Evolutionary conservation across 1,140 invertebrate species (phyloP).

Genomic region (Heliconius nattereri): DNA sequence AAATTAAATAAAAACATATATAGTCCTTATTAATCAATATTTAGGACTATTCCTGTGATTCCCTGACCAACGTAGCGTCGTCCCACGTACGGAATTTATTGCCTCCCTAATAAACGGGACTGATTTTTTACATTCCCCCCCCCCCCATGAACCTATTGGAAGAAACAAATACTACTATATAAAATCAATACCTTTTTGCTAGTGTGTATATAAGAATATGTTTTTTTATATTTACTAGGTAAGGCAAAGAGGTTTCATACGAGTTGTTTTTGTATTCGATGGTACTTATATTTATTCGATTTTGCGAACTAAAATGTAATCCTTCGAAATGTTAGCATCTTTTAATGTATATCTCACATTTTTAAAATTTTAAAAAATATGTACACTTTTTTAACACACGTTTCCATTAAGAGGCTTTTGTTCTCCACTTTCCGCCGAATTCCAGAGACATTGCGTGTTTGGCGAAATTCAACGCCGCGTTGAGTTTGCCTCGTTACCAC

Average conservation of each 20-base stretch:
- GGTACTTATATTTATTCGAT: not conserved
- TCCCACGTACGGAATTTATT: slow-evolving; percentile 13
- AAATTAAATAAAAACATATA: not conserved
- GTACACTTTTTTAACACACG: too few relatives aligned
- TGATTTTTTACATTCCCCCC: not conserved
- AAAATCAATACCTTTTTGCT: not conserved
- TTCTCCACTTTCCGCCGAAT: too few relatives aligned
- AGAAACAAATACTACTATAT: not conserved
- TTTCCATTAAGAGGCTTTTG: too few relatives aligned
- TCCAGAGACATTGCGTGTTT: too few relatives aligned
- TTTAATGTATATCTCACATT: too few relatives aligned
- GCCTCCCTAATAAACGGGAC: slow-evolving; percentile 4
- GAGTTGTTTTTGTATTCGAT: not conserved
- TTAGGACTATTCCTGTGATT: not conserved
- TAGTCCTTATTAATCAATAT: not conserved
- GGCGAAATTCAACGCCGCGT: too few relatives aligned
- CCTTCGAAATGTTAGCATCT: too few relatives aligned
- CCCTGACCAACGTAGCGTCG: not conserved
- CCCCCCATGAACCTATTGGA: not conserved
- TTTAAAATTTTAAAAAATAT: too few relatives aligned
- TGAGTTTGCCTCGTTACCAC: too few relatives aligned
- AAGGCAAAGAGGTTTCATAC: not conserved
- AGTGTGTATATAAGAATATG: not conserved
- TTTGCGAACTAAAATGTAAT: not conserved
- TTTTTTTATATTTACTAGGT: not conserved